Conservation (phyloP, 2,113 vertebrate genomes). For the Pangasianodon gigas region DNA sequence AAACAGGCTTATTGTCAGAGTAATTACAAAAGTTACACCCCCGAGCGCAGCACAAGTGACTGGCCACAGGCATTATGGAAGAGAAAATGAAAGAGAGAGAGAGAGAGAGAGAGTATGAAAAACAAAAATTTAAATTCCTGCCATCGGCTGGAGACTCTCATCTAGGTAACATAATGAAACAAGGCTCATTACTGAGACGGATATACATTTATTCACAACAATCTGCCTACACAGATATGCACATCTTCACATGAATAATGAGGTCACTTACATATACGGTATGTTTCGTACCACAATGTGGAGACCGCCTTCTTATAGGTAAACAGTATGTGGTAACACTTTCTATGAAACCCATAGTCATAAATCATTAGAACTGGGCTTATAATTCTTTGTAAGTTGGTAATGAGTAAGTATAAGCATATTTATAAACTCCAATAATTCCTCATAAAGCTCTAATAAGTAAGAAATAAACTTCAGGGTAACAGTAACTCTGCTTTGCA, state of each 20-base stretch:
- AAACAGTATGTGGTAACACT: not conserved
- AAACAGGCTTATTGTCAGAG: conserved; percentile 51
- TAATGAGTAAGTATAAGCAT: not conserved
- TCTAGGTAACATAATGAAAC: conserved; percentile 9
- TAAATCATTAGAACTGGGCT: not conserved
- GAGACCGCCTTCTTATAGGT: not conserved
- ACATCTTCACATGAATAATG: not conserved
- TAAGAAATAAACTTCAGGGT: not conserved
- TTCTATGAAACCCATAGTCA: not conserved
- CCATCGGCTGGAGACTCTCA: conserved; percentile 36
- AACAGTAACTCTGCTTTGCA: not conserved
- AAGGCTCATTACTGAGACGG: not conserved
- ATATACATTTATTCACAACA: not conserved
- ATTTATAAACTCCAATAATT: not conserved
- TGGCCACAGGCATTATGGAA: not conserved
- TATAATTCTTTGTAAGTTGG: not conserved
- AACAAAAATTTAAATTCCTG: conserved; percentile 17
- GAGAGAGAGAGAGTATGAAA: not conserved
- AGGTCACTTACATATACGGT: not conserved
- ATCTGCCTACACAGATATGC: not conserved
- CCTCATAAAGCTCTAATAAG: not conserved
- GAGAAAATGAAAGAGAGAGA: not conserved
- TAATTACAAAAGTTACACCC: conserved; percentile 49
- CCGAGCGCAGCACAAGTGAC: conserved; percentile 32
- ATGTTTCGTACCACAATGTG: not conserved